Evolutionary conservation across 2,113 vertebrate species (phyloP), one percentile per base, ranked within the genome.

Genomic region (Columba janthina): DNA sequence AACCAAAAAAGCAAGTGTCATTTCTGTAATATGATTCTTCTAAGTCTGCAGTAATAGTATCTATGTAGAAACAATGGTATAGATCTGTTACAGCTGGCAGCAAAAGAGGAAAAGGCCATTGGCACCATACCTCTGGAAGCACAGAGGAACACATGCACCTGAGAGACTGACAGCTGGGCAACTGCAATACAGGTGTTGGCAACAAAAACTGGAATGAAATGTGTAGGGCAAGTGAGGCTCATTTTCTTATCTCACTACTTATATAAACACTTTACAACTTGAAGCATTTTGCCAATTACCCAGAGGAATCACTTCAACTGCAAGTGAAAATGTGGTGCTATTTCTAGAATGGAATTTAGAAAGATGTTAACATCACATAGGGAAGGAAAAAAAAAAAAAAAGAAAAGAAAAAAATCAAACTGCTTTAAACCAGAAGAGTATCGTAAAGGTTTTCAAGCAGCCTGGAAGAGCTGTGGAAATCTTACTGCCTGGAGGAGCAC

Each of bases 261-360:
- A 14, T 1, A 84, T 34, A 84, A 95, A 92, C 89, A 93, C 40
- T 92, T 93, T 44, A 75, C 42, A 94, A 91, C 84, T 85, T 62
- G 14, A 79, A 97, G 87, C 44, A 72, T 89, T 89, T 65, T 87
- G 84, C 66, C 91, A 96, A 12, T 89, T 85, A 91, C 87, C 70
- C 81, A 51, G 40, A 82, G 57, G 70, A 95, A 92, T 61, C 13
- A 65, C 67, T 95, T 82, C 44, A 64, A 66, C 48, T 84, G 50
- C 89, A 81, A 95, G 84, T 26, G 91, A 89, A 97, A 78, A 50
- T 48, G 48, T 2, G 7, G 44, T 54, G 34, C 77, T 89, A 58
- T 87, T 92, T 85, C 91, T 72, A 75, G 76, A 84, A 88, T 10
- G n/a, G 61, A 90, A 84, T 86, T 93, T 51, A 60, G 82, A 88